These are phyloP conservation scores for Tenthredo notha DNA, from an alignment of 2,888 invertebrate species.

Conservation along the genomic window DNA sequence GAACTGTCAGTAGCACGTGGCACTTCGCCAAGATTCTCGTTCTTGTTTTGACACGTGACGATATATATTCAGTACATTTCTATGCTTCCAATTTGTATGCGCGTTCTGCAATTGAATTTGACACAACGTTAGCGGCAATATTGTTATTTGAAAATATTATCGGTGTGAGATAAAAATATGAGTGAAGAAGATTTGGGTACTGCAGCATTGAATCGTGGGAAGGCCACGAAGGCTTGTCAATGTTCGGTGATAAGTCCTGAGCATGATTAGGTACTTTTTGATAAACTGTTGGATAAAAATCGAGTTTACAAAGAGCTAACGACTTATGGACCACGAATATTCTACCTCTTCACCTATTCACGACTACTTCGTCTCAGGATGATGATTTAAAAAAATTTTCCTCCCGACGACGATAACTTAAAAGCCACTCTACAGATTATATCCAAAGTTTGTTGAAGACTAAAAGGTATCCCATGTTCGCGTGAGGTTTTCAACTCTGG, in stretches of 20 bases:
- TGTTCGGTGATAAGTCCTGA: background rate
- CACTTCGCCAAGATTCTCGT: constrained; percentile 31
- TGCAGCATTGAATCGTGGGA: background rate
- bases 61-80: constrained; percentile 27
- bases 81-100: constrained; percentile 8
- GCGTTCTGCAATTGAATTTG: background rate
- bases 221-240: background rate
- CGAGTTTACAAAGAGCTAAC: background rate
- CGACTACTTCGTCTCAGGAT: background rate
- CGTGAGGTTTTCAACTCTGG: constrained; percentile 31
- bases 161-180: background rate
- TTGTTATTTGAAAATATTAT: background rate
- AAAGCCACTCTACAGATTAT: constrained; percentile 29
- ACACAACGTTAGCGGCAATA: background rate
- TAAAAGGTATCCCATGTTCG: constrained; percentile 34
- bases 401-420: background rate
- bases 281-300: background rate
- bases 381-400: constrained; percentile 28
- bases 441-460: constrained; percentile 34
- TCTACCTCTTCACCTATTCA: background rate
- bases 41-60: constrained; percentile 38
- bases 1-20: constrained; percentile 39
- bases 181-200: background rate
- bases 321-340: background rate
- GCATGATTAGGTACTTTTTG: background rate